These are phyloP conservation scores for Neosalanx taihuensis DNA, from an alignment of 2,797 vertebrate genomes.

Conservation along the genomic window DNA sequence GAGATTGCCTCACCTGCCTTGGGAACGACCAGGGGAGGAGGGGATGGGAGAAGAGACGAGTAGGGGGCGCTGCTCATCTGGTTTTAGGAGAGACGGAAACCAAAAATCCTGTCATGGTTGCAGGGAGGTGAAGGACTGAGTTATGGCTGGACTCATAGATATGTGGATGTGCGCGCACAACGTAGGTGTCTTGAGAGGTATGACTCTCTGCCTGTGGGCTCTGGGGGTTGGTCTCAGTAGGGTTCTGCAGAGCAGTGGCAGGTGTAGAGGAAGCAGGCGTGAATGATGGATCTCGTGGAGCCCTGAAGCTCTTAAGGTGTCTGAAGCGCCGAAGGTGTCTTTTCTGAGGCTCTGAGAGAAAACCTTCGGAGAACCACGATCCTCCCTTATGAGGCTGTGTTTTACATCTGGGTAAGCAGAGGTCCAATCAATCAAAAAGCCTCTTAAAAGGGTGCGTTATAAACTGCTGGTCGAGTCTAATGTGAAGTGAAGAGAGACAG, in stretches of 20 bases:
- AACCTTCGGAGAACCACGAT: background rate
- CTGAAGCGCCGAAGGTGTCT: background rate
- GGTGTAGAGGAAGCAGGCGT: constrained; percentile 11
- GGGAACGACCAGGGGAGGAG: constrained; percentile 1
- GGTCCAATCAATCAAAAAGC: background rate
- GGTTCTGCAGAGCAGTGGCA: background rate
- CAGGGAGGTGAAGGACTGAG: background rate
- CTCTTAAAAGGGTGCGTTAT: background rate
- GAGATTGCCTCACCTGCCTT: background rate
- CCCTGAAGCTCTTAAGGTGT: background rate
- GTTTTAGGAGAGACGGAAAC: background rate
- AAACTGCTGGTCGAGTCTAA: background rate
- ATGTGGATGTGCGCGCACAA: background rate
- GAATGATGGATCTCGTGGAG: constrained; percentile 17
- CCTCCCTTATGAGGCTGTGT: background rate
- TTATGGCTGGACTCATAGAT: background rate
- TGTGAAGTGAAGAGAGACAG: background rate
- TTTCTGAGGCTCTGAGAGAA: too few relatives aligned
- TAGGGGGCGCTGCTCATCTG: background rate
- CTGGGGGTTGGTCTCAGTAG: background rate
- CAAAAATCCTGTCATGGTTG: background rate
- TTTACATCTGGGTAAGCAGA: background rate
- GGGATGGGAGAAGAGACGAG: background rate
- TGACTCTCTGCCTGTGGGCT: background rate
- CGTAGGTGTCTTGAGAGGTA: background rate